A percentile compares a stretch with the other conserved stretches of the same genome.
Conservation (phyloP, 2,797 vertebrate species). For the Salmo trutta region DNA sequence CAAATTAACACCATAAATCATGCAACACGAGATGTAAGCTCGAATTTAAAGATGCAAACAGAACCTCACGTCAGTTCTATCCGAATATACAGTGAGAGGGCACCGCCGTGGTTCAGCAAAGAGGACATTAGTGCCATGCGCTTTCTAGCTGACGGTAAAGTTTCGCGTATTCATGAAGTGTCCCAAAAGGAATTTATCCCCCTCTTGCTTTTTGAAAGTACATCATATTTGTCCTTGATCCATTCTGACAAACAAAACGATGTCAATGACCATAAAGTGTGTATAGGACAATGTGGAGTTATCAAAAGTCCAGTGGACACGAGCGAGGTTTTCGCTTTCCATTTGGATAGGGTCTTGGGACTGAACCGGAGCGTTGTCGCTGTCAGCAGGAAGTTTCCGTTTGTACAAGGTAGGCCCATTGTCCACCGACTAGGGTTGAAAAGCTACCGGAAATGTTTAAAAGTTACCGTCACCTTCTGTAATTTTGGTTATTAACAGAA, state of each 20-base stretch:
- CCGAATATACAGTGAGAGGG: slow-evolving; percentile 86
- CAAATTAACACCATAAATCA: slow-evolving; percentile 30
- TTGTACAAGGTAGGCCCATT: slow-evolving; percentile 80
- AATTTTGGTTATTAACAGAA: not conserved
- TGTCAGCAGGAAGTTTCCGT: slow-evolving; percentile 83
- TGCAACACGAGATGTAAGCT: slow-evolving; percentile 17
- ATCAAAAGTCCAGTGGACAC: slow-evolving; percentile 83
- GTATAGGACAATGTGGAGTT: slow-evolving; percentile 78
- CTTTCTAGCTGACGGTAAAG: slow-evolving; percentile 81
- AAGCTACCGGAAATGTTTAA: not conserved
- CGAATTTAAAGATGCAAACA: not conserved
- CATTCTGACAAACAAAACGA: slow-evolving; percentile 1
- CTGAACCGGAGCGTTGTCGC: slow-evolving; percentile 89
- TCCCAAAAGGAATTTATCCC: slow-evolving; percentile 31
- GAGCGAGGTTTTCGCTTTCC: slow-evolving; percentile 94
- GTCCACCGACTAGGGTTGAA: no score
- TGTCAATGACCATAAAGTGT: slow-evolving; percentile 26
- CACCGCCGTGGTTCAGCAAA: slow-evolving; percentile 89
- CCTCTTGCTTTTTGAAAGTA: slow-evolving; percentile 72
- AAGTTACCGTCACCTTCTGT: not conserved
- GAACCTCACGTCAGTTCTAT: slow-evolving; percentile 75
- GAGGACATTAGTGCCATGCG: slow-evolving; percentile 85
- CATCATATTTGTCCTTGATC: slow-evolving; percentile 19
- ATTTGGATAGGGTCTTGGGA: slow-evolving; percentile 92
- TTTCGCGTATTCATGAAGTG: slow-evolving; percentile 72